phyloP scores from a whole-genome alignment of 1,140 invertebrate genomes.

The Thaumatotibia leucotreta region DNA sequence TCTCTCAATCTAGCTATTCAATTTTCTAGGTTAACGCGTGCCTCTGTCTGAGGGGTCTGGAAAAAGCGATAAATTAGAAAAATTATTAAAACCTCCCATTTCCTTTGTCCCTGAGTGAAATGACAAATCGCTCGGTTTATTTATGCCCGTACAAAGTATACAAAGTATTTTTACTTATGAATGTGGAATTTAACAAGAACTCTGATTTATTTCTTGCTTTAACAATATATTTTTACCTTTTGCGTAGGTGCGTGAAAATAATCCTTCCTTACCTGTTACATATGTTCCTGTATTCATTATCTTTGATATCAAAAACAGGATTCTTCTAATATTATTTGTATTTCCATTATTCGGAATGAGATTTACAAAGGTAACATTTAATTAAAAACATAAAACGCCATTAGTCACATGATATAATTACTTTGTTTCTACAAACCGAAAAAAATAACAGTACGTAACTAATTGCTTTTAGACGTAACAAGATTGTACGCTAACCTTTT shows the following conservation, averaged over 20 bases:
- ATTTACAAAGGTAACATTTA: background rate
- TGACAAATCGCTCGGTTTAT: constrained; percentile 3
- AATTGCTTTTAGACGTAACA: background rate
- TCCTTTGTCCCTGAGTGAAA: constrained; percentile 3
- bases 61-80: background rate
- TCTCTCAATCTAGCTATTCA: background rate
- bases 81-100: constrained; percentile 7
- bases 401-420: background rate
- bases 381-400: background rate
- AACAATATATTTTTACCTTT: no score
- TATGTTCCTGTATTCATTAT: no score
- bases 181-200: background rate
- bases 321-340: no score
- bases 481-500: no score
- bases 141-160: background rate
- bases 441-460: background rate
- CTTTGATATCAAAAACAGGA: no score
- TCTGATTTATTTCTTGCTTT: no score
- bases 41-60: background rate
- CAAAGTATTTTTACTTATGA: background rate
- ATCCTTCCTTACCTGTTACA: no score
- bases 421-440: background rate
- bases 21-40: background rate
- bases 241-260: no score
- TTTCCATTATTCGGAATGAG: no score